Evolutionary conservation across 2,113 vertebrate genomes (phyloP).

Genomic region (Xiphorhynchus elegans): DNA sequence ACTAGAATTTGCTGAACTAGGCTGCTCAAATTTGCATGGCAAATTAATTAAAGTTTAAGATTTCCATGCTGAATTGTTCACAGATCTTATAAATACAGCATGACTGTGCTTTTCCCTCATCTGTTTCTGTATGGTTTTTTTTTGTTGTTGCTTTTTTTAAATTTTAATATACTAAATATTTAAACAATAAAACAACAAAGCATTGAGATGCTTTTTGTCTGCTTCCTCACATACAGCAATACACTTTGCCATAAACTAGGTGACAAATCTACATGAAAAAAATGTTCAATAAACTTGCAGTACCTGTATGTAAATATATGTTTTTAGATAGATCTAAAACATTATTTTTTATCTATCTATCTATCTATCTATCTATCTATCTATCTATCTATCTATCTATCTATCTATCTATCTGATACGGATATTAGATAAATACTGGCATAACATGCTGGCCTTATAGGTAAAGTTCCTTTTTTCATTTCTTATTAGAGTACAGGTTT

Average conservation of each 20-base stretch:
- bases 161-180: background rate
- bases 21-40: background rate
- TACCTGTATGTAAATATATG: background rate
- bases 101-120: background rate
- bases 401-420: no score
- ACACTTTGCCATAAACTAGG: background rate
- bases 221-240: background rate
- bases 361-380: no score
- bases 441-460: background rate
- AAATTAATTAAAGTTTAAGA: conserved; percentile 26
- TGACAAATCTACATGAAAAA: background rate
- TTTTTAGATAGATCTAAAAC: background rate
- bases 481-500: background rate
- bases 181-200: background rate
- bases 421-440: background rate
- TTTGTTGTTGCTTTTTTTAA: background rate
- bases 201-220: background rate
- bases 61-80: background rate
- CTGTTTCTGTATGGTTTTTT: background rate
- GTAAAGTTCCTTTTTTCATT: background rate
- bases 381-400: no score
- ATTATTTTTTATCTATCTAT: no score
- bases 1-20: background rate
- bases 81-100: background rate
- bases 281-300: background rate